These are phyloP conservation scores for Slavum lentiscoides DNA, from an alignment of 2,888 invertebrate species.

Conservation along the genomic window DNA sequence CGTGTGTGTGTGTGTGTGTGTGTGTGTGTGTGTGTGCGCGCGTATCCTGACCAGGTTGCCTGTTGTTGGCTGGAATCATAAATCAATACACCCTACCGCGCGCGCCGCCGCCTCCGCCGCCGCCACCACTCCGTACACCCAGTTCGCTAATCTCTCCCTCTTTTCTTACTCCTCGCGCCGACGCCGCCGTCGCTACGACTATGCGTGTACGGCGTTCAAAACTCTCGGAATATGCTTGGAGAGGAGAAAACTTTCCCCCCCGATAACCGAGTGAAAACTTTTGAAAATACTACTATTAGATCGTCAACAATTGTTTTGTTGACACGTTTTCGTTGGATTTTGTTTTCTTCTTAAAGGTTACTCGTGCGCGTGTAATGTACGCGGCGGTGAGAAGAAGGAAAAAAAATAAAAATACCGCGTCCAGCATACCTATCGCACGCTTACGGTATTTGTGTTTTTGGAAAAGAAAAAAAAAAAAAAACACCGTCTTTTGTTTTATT, in stretches of 20 bases:
- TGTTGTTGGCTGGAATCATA: conserved; percentile 53
- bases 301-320: not conserved
- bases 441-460: too few species aligned
- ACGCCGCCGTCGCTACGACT: not conserved
- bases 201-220: not conserved
- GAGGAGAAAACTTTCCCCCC: not conserved
- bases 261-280: not conserved
- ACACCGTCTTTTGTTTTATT: too few species aligned
- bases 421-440: too few species aligned
- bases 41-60: conserved; percentile 46
- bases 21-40: not conserved
- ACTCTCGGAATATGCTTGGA: not conserved
- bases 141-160: conserved; percentile 49
- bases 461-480: too few species aligned
- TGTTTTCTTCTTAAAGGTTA: too few species aligned
- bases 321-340: not conserved
- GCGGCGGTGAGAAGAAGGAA: too few species aligned
- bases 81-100: conserved; percentile 50
- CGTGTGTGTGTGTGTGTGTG: not conserved
- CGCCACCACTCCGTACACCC: conserved; percentile 2
- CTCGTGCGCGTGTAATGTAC: too few species aligned
- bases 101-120: conserved; percentile 16
- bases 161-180: conserved; percentile 30
- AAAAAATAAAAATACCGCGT: too few species aligned
- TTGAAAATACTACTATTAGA: not conserved